phyloP scores from a whole-genome alignment of 92 coral and sea anemone genomes.

The Blastomussa wellsi region DNA sequence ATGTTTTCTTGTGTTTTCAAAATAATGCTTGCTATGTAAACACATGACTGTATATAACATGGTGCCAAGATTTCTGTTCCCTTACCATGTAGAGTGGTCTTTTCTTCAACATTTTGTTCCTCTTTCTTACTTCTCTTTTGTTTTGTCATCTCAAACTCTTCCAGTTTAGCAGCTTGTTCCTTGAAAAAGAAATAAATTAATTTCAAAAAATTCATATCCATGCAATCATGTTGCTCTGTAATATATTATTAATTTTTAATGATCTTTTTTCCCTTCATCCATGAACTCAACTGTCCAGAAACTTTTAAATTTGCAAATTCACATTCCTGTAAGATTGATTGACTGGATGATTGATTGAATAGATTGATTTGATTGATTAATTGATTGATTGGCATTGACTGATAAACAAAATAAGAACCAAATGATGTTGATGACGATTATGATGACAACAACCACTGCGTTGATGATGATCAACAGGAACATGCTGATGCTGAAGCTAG shows the following conservation, averaged over 20 bases:
- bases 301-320: too few species aligned
- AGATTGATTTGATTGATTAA: too few species aligned
- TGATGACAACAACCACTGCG: too few species aligned
- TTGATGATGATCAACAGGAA: too few species aligned
- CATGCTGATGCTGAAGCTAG: too few species aligned
- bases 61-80: too few species aligned
- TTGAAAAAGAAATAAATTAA: constrained; percentile 29
- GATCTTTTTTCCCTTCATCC: neutral
- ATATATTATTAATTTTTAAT: neutral
- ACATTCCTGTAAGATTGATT: too few species aligned
- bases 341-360: too few species aligned
- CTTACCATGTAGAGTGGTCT: constrained; percentile 91
- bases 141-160: constrained; percentile 91
- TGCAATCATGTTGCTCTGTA: neutral
- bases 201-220: neutral
- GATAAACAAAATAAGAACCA: too few species aligned
- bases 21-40: neutral
- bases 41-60: neutral
- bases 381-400: too few species aligned
- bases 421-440: too few species aligned
- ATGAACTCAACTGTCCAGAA: too few species aligned
- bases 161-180: constrained; percentile 98
- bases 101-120: constrained; percentile 92
- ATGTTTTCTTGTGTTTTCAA: neutral
- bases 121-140: constrained; percentile 97